Percentiles rank a stretch among this genome's conserved stretches.
Conservation (phyloP, 2,888 invertebrate species). For the Drosophila nr. perissopoda region DNA sequence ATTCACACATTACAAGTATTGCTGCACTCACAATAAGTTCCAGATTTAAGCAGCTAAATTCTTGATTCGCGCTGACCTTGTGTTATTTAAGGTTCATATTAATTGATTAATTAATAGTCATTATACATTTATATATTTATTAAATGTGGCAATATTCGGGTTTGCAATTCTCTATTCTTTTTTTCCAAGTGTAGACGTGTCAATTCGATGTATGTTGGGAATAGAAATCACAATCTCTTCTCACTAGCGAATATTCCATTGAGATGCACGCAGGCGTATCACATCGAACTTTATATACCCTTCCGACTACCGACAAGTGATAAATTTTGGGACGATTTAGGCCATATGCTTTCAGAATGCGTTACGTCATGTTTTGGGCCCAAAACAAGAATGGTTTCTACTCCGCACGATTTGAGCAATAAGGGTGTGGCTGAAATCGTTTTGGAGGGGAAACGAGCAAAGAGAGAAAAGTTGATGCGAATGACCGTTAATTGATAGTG, state of each 20-base stretch:
- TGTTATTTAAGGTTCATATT: not conserved
- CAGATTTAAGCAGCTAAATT: not conserved
- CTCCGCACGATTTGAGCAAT: not conserved
- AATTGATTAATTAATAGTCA: not conserved
- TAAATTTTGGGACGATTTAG: not conserved
- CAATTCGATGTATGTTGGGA: not conserved
- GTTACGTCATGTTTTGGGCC: not conserved
- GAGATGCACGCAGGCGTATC: not conserved
- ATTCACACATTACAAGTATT: not conserved
- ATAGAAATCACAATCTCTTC: not conserved
- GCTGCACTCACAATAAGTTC: not conserved
- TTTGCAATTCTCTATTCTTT: not conserved
- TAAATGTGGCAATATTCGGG: not conserved
- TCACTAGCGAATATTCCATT: not conserved
- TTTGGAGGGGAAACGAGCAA: not conserved
- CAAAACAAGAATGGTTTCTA: not conserved
- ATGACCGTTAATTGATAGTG: slow-evolving; percentile 29
- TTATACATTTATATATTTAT: not conserved
- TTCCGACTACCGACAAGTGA: not conserved
- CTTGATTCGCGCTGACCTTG: not conserved
- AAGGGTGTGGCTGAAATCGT: slow-evolving; percentile 22
- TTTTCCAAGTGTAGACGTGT: not conserved
- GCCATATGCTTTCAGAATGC: not conserved
- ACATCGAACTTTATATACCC: not conserved
- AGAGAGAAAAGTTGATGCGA: slow-evolving; percentile 2